Base-by-base conservation (phyloP, 2,888 invertebrate genomes). In the Agelastica alni region DNA sequence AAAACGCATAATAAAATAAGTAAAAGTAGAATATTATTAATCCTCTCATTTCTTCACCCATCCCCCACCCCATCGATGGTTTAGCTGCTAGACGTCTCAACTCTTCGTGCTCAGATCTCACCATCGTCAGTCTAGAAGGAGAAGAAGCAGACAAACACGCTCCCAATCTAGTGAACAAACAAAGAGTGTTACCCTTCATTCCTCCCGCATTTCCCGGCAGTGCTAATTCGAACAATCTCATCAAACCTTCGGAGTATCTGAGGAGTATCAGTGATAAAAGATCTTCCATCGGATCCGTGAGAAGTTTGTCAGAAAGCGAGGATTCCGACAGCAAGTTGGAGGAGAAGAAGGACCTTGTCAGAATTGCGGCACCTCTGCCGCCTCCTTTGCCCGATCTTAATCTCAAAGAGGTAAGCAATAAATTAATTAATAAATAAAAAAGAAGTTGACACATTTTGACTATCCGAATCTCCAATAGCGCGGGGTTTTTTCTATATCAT, bases 171-270 rank as follows among this genome's bases (percentile, higher is more conserved):
- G 88, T 90, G 71, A 90, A 89, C 80, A 91, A 89, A 78, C 92
- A 92, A 77, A 83, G 91, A 74, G 91, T 86, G 65, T 80, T 93
- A 64, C 91, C 94, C 62, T 94, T 95, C 81, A 88, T 95, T 72
- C 94, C 93, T 56, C 94, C 95, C 53, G 89, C 91, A 77, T 95
- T 95, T 79, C 89, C 90, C 49, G 79, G 80, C 53, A 76, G 77
- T 31, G 80, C 81, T 60, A 84, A 86, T 76, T 85, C 89, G 56
- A 89, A 93, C 78, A 86, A 89, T 56, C 84, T 95, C 64, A 92
- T 95, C 75, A 94, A 94, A 73, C 95, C 94, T 49, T 93, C 93
- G 59, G 94, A 95, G 79, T 95, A 94, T 77, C 79, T 95, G 67
- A 86, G 87, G 73, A 92, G 92, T 73, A 91, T 94, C 78, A 89